phyloP scores from a whole-genome alignment of 2,797 vertebrate species.

The Columba guinea region DNA sequence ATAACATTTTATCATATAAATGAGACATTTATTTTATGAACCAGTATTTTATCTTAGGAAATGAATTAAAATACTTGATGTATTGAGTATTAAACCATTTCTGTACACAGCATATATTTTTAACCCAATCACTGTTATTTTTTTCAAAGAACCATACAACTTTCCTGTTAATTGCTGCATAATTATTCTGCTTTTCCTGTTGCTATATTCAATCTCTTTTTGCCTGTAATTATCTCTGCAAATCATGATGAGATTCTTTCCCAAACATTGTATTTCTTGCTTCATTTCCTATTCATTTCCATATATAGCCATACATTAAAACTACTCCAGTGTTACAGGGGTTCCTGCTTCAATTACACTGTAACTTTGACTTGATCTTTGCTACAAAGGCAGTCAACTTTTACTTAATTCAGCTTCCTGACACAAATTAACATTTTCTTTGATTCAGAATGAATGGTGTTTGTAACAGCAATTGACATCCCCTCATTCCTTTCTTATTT shows the following conservation, averaged over 20 bases:
- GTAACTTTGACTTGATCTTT: conserved; percentile 55
- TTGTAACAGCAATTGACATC: conserved; percentile 32
- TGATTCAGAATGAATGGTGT: conserved; percentile 31
- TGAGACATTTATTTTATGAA: conserved; percentile 22
- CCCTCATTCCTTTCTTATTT: conserved; percentile 21
- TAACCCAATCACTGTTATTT: conserved; percentile 40
- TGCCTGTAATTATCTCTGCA: conserved; percentile 67
- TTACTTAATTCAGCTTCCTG: conserved; percentile 58
- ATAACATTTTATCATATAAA: neutral
- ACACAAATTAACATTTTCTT: conserved; percentile 51
- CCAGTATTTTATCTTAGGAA: conserved; percentile 34
- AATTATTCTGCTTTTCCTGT: conserved; percentile 68
- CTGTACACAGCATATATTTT: conserved; percentile 67
- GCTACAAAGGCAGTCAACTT: conserved; percentile 46
- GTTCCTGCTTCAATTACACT: conserved; percentile 30
- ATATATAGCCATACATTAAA: conserved; percentile 9
- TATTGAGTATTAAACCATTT: conserved; percentile 59
- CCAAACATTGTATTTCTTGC: conserved; percentile 36
- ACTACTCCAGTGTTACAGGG: neutral
- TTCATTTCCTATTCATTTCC: conserved; percentile 51
- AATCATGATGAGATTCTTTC: conserved; percentile 52
- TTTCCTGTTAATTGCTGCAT: conserved; percentile 65
- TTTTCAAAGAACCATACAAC: conserved; percentile 55
- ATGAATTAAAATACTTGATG: conserved; percentile 46
- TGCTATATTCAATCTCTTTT: conserved; percentile 55